Conservation (phyloP, 2,113 vertebrate genomes). For the Dasyornis broadbenti region DNA sequence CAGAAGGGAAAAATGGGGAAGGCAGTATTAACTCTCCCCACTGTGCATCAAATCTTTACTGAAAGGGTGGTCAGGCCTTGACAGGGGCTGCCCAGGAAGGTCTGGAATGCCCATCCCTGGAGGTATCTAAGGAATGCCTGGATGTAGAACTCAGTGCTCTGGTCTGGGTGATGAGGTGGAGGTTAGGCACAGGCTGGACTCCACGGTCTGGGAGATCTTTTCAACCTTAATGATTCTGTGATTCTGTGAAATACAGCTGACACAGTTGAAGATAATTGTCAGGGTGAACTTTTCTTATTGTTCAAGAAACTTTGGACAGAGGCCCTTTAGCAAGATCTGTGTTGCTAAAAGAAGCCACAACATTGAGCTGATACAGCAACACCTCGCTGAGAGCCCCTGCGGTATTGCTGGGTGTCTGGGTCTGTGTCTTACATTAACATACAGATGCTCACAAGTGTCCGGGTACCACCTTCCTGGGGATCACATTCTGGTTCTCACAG, state of each 20-base stretch:
- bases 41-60: not conserved
- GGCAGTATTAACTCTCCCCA: not conserved
- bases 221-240: not conserved
- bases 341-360: not conserved
- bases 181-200: fast-evolving
- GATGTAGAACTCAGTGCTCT: not conserved
- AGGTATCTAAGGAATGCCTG: not conserved
- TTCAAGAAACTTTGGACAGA: not conserved
- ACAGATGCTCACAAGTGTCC: not conserved
- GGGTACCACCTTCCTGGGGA: not conserved
- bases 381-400: not conserved
- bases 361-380: not conserved
- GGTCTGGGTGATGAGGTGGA: not conserved
- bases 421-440: not conserved
- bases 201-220: fast-evolving
- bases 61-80: not conserved
- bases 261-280: not conserved
- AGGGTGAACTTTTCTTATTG: not conserved
- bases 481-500: not conserved
- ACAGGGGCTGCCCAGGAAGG: not conserved
- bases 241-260: not conserved
- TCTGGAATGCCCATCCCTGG: not conserved
- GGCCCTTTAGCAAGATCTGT: not conserved
- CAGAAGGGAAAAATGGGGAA: not conserved
- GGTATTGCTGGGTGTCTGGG: not conserved